phyloP scores from a whole-genome alignment of 2,888 invertebrate species.

The Cephus spinipes region DNA sequence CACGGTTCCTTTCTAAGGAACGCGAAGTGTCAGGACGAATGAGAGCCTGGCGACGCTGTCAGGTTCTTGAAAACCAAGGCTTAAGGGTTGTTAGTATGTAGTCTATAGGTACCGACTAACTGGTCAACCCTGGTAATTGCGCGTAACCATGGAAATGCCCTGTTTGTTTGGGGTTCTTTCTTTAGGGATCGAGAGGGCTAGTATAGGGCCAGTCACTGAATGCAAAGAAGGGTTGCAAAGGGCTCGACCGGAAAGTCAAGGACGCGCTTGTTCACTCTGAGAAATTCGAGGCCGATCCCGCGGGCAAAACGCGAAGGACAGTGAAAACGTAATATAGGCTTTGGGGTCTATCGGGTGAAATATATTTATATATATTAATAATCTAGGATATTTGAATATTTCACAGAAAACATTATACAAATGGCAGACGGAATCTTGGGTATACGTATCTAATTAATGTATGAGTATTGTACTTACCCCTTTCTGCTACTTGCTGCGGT shows the following conservation, averaged over 20 bases:
- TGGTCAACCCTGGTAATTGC: constrained; percentile 57
- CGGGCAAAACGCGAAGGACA: not conserved
- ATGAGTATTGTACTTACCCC: not conserved
- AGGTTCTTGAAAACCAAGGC: not conserved
- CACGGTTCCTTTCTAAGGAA: not conserved
- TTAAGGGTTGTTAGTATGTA: constrained; percentile 44
- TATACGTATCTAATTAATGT: not conserved
- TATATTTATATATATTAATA: not conserved
- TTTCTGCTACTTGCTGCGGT: not conserved
- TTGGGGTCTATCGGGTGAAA: not conserved
- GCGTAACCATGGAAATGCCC: constrained; percentile 60
- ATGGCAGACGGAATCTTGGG: not conserved
- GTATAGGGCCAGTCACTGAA: constrained; percentile 37
- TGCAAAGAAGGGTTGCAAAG: constrained; percentile 56
- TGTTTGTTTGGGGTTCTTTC: constrained; percentile 57
- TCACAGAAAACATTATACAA: not conserved
- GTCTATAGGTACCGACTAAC: constrained; percentile 20
- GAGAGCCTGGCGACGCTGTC: not conserved
- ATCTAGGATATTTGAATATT: not conserved
- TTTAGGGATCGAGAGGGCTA: constrained; percentile 34
- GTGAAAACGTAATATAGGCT: not conserved
- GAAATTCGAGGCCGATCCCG: not conserved
- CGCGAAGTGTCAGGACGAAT: not conserved
- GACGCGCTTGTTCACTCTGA: constrained; percentile 32
- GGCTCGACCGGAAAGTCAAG: constrained; percentile 55